These are phyloP conservation scores for Rhinoderma darwinii DNA, from an alignment of 2,113 vertebrate genomes.

Conservation along the genomic window DNA sequence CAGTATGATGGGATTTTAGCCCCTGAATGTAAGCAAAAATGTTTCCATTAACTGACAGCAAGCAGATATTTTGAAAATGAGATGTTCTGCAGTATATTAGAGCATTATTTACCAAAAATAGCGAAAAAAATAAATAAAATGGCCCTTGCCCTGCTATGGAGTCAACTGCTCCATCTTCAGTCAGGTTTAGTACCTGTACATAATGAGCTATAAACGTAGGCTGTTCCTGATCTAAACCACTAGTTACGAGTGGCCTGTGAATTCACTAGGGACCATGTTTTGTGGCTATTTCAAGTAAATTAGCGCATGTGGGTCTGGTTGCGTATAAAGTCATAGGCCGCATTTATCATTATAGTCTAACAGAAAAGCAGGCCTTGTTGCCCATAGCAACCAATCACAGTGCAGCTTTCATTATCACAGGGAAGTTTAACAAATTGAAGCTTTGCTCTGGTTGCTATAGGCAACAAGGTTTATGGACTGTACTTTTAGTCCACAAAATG, in stretches of 20 bases:
- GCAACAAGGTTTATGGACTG: background rate
- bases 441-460: background rate
- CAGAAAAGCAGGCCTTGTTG: background rate
- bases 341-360: too few relatives aligned
- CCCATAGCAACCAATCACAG: background rate
- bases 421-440: too few relatives aligned
- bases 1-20: too few relatives aligned
- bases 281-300: background rate
- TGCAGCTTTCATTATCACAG: too few relatives aligned
- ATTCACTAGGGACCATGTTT: background rate
- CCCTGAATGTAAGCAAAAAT: too few relatives aligned
- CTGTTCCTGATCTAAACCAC: background rate
- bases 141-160: too few relatives aligned
- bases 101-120: too few relatives aligned
- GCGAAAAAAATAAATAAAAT: too few relatives aligned
- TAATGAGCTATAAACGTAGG: background rate
- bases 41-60: too few relatives aligned
- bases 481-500: background rate
- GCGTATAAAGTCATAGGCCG: background rate
- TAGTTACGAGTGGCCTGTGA: background rate
- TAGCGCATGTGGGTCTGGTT: background rate
- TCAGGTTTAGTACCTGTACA: background rate
- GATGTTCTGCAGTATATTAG: too few relatives aligned
- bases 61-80: too few relatives aligned
- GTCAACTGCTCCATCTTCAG: background rate